Base-by-base conservation (phyloP, 2,888 invertebrate species). In the Leucozona laternaria region DNA sequence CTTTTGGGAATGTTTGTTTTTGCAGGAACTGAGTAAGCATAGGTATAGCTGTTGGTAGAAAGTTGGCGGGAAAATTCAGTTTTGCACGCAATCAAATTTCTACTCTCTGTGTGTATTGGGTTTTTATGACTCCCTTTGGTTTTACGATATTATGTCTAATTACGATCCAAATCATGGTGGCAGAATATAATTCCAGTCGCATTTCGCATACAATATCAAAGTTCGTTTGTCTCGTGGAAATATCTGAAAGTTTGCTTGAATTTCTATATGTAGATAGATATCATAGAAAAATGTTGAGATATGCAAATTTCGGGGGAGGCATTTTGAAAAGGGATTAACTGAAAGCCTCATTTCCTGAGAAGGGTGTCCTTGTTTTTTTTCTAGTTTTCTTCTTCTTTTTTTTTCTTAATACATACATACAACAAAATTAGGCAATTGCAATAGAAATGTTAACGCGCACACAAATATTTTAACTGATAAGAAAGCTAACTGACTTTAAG, bases 111-210 rank as follows among this genome's bases (percentile, higher is more conserved):
- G 31, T 66, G 25, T 40, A 43, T 50, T 64, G 40, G 58, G 55
- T 64, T 84, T 84, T 84, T 84, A 79, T 72, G 50, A 68, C 66
- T 68, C 62, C 72, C 28, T 78, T 78, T 77, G 85, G 77, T 81
- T 81, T 85, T 81, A 85, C 81, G 81, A 81, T 81, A 81, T 85
- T 81, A 81, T 77, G 85, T 81, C 85, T 85, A 85, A 85, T 85
- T 85, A 85, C 81, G 85, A 85, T 78, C 68, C 72, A 62, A 78
- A 81, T 81, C 73, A 60, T 73, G 37, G 48, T 70, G 64, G 64
- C 43, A 48, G 48, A 34, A 66, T 48, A 48, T 25, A 20, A 20
- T 34, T 37, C 15, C n/a, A n/a, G n/a, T n/a, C 13, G 37, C 37
- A n/a, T n/a, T n/a, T 34, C 20, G 6, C 13, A 45, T 25, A 64